phyloP scores from a whole-genome alignment of 1,140 invertebrate genomes.

The Frieseomelitta varia region DNA sequence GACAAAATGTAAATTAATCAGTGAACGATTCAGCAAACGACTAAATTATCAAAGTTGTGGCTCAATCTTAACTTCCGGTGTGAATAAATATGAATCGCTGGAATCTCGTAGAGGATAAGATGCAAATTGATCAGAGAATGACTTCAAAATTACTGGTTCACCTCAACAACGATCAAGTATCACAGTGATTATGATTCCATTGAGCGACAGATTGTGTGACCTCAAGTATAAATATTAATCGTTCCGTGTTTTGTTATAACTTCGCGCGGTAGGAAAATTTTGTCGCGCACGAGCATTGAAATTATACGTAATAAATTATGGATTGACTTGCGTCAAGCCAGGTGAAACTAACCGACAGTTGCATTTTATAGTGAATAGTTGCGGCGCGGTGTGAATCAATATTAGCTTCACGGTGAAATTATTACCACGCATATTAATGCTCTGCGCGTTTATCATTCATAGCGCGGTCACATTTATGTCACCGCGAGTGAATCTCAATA shows the following conservation, averaged over 20 bases:
- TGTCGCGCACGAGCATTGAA: not conserved
- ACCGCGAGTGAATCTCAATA: not conserved
- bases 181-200: too few relatives aligned
- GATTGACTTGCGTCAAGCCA: not conserved
- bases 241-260: not conserved
- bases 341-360: not conserved
- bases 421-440: constrained; percentile 21
- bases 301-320: not conserved
- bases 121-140: too few relatives aligned
- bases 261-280: not conserved
- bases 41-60: too few relatives aligned
- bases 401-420: constrained; percentile 19
- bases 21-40: too few relatives aligned
- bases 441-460: constrained; percentile 15
- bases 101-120: too few relatives aligned
- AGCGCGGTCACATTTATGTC: not conserved
- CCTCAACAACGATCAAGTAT: too few relatives aligned
- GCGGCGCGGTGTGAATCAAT: not conserved
- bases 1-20: too few relatives aligned
- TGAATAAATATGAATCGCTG: too few relatives aligned
- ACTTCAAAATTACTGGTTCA: too few relatives aligned
- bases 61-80: too few relatives aligned
- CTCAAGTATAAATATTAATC: not conserved
- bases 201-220: too few relatives aligned
- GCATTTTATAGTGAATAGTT: constrained; percentile 7